Evolutionary conservation across 2,113 vertebrate genomes (phyloP), one percentile per base, ranked within the genome.

Genomic region (Ceyx cyanopectus): DNA sequence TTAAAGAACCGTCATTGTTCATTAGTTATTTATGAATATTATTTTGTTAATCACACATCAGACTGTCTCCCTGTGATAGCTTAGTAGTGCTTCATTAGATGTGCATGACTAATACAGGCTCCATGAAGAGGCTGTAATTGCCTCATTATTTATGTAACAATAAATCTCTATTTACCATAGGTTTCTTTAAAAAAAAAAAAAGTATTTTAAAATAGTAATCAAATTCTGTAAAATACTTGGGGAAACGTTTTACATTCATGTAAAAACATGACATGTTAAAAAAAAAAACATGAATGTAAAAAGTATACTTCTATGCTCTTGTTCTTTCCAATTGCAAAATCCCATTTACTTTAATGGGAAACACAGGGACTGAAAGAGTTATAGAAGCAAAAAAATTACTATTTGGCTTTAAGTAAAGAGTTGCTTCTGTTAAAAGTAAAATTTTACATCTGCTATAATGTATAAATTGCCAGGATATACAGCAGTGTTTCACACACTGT

Each of bases 41-140:
- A 68, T 94, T 96, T 87, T 89, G 80, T 95, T 96, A 94, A 95
- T 96, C 90, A 92, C 90, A 23, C 80, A 95, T 96, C 90, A 89
- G 93, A 57, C 93, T 86, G 78, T 70, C 92, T 96, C 84, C 69
- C 89, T 30, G 54, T 66, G 84, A 93, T 90, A 62, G 81, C 84
- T 96, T 77, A 53, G 94, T 48, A 66, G 89, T 89, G 95, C 96
- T 92, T 93, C 92, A 91, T 96, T 96, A 91, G 89, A 81, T 3
- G 2, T 77, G 84, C 46, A 22, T 96, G 87, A 93, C 92, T 96
- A 93, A 96, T 91, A 63, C 1, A 63, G 67, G 41, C 85, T 85
- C 89, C 26, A 16, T 89, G 85, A 95, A 95, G 81, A 93, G 84
- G 79, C 92, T 85, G 48, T 93, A 92, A 89, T 96, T 95, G 89